Evolutionary conservation across 2,888 invertebrate genomes (phyloP).

Genomic region (Xestia rhomboidea): DNA sequence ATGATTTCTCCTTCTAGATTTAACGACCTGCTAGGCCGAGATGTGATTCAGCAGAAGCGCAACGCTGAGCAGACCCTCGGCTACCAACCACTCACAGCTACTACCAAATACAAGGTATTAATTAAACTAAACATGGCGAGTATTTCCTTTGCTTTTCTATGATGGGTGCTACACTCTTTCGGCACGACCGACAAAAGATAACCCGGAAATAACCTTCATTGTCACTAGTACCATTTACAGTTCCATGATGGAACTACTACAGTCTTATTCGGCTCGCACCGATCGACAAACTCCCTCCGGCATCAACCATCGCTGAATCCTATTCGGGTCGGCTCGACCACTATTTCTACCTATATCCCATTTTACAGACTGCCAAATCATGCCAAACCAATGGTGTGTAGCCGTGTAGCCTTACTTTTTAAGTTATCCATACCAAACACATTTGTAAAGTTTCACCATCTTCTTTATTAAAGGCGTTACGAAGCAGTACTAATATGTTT

Average conservation of each 20-base stretch:
- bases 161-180: neutral
- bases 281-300: neutral
- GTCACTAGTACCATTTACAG: no score
- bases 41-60: constrained; percentile 96
- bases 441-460: neutral
- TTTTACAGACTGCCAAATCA: neutral
- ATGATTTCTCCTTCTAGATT: constrained; percentile 87
- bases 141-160: neutral
- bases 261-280: neutral
- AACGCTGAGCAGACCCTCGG: constrained; percentile 96
- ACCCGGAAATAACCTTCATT: no score
- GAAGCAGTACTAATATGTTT: neutral
- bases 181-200: neutral
- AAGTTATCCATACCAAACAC: neutral
- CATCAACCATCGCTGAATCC: neutral
- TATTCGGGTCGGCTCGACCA: neutral
- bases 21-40: constrained; percentile 97
- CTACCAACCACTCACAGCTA: constrained; percentile 96
- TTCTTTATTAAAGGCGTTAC: no score
- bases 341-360: neutral
- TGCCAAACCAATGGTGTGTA: neutral
- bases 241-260: no score
- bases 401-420: neutral
- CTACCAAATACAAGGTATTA: constrained; percentile 96
- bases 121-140: neutral